Evolutionary conservation across 2,113 vertebrate species (phyloP).

Genomic region (Gadus chalcogrammus): DNA sequence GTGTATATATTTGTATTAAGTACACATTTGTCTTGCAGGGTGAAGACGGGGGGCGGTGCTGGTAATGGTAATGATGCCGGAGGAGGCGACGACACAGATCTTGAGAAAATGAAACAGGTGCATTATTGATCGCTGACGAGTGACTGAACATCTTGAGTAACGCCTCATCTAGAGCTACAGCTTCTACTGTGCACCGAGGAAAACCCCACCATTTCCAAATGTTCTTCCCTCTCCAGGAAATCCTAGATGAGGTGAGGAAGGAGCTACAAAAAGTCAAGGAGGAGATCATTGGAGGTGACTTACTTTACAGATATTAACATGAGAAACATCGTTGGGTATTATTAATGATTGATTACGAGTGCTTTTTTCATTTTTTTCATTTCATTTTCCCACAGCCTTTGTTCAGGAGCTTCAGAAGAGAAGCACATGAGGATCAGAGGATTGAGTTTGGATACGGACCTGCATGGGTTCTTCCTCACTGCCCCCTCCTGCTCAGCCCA

Average conservation of each 20-base stretch:
- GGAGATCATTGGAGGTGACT: conserved; percentile 85
- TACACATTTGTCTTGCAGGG: conserved; percentile 55
- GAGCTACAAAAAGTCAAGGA: conserved; percentile 91
- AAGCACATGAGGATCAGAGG: conserved; percentile 71
- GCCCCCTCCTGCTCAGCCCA: conserved; percentile 63
- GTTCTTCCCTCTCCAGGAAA: conserved; percentile 71
- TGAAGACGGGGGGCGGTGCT: conserved; percentile 67
- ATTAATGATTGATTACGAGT: not conserved
- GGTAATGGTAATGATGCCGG: conserved; percentile 64
- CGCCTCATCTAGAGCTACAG: not conserved
- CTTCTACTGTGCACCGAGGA: not conserved
- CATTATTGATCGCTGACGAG: not conserved
- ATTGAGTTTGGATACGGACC: conserved; percentile 27
- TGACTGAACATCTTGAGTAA: too few species aligned
- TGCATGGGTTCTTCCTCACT: conserved; percentile 36
- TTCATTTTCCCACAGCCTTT: conserved; percentile 71
- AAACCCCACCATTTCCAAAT: conserved; percentile 1
- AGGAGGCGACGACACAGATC: conserved; percentile 75
- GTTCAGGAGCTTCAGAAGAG: conserved; percentile 85
- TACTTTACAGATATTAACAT: not conserved
- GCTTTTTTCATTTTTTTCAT: conserved; percentile 5
- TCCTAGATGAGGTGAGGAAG: conserved; percentile 87
- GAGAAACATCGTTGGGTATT: too few species aligned
- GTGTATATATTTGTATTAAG: conserved; percentile 11
- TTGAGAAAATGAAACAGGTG: conserved; percentile 90